A percentile compares a stretch with the other conserved stretches of the same genome.
These are phyloP conservation scores for Zygogramma bicolorata DNA, from an alignment of 2,888 invertebrate species.

Conservation along the genomic window DNA sequence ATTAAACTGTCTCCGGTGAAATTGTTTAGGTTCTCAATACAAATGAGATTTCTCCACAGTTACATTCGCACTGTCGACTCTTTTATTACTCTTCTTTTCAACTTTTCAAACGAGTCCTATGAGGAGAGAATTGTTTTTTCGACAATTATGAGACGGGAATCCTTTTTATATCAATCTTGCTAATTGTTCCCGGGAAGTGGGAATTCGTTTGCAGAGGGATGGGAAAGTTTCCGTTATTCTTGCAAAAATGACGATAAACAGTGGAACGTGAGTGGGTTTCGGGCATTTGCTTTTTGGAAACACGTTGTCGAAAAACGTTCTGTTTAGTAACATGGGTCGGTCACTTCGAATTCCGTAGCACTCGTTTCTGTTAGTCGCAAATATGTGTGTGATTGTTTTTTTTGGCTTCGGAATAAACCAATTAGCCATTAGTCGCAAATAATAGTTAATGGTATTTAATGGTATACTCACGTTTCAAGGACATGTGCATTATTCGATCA, in stretches of 20 bases:
- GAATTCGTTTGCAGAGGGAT: background rate
- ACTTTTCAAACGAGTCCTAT: constrained; percentile 8
- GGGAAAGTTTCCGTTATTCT: background rate
- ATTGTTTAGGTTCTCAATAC: background rate
- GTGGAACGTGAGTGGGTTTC: no score
- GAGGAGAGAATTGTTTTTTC: constrained; percentile 1
- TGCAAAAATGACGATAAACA: background rate
- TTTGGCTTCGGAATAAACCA: no score
- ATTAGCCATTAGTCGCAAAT: no score
- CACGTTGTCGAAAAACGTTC: no score
- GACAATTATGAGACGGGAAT: background rate
- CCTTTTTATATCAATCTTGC: background rate
- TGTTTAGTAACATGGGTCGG: no score
- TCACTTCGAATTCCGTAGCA: no score
- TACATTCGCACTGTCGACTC: background rate
- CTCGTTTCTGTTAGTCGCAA: no score
- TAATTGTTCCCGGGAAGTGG: background rate
- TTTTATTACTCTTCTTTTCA: constrained; percentile 5
- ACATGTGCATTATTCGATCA: no score
- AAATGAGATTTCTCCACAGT: constrained; percentile 10
- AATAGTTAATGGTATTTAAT: no score
- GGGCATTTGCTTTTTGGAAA: no score
- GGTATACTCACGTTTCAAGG: no score
- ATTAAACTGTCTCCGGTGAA: background rate
- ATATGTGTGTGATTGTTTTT: no score